These are phyloP conservation scores for Rugalucina vietnamica DNA, from an alignment of 2,888 invertebrate genomes.

Conservation along the genomic window DNA sequence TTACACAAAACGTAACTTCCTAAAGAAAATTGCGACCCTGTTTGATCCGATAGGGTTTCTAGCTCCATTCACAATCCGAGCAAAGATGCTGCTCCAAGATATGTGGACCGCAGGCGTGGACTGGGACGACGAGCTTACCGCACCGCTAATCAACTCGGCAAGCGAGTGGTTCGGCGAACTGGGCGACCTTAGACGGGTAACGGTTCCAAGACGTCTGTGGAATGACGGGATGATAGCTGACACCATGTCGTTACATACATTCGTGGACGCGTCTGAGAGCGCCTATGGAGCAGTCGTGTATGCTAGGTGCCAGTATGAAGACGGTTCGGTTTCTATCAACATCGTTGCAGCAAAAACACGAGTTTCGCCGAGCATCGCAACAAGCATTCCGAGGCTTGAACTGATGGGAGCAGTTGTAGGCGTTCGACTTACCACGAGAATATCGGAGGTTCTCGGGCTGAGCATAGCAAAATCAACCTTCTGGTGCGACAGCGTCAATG, in stretches of 20 bases:
- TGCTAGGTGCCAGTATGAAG: constrained; percentile 20
- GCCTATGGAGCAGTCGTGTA: constrained; percentile 49
- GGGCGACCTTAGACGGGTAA: constrained; percentile 26
- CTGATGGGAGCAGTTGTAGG: constrained; percentile 31
- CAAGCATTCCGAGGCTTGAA: constrained; percentile 42
- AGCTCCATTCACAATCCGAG: too few relatives aligned
- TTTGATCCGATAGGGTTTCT: constrained; percentile 78
- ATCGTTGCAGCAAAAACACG: constrained; percentile 38
- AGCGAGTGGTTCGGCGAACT: constrained; percentile 21
- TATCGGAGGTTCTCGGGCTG: constrained; percentile 3
- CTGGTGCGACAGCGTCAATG: constrained; percentile 42
- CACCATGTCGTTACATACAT: constrained; percentile 39
- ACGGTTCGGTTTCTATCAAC: constrained; percentile 5
- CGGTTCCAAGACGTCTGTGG: constrained; percentile 51
- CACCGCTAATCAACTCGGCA: too few relatives aligned
- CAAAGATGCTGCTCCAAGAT: too few relatives aligned
- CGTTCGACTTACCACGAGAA: constrained; percentile 2
- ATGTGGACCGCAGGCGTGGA: too few relatives aligned
- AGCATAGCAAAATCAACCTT: background rate
- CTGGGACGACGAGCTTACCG: too few relatives aligned
- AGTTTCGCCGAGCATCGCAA: constrained; percentile 37
- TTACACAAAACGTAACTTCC: too few relatives aligned
- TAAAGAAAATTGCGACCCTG: too few relatives aligned
- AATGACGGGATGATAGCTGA: background rate
- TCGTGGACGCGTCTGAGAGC: constrained; percentile 48